Evolutionary conservation across 2,888 invertebrate genomes (phyloP), one percentile per base, ranked within the genome.

Genomic region (Druceiella hillmani): DNA sequence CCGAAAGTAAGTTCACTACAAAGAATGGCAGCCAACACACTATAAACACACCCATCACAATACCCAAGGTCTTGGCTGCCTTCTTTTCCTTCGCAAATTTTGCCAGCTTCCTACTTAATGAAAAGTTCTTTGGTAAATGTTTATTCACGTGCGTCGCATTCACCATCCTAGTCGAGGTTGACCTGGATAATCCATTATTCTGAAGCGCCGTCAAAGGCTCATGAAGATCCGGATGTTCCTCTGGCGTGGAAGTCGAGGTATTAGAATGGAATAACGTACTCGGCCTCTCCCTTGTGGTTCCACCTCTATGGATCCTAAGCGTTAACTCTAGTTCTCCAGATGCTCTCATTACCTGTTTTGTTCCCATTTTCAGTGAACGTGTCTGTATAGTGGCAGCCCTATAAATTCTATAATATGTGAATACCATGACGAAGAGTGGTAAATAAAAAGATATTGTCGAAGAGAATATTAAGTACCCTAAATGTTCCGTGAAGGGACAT

Each of bases 1-100:
- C 95, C 29, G 89, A 87, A 54, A 94, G 68, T 38, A 97, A 73
- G 65, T 95, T 95, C 49, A 91, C 89, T 47, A 95, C 90, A 63
- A 97, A 97, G 68, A 97, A 97, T 43, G 97, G 97, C 52, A 95
- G 74, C 95, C 95, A 97, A 63, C 95, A 97, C 50, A 94, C 81
- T 57, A 95, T 93, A 62, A 95, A 95, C 47, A 92, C 91, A 40
- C 94, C 94, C 86, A 95, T 93, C 52, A 95, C 94, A 58, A 95
- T 94, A 31, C 94, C 95, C 50, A 97, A 68, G 5, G 95, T 97
- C 66, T 95, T 95, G 3, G 97, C 97, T 5, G 97, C 97, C 62
- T 97, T 97, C 62, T 94, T 93, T 63, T 95, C 97, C 59, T 93
- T 94, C 33, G 95, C 91, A 54, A 97, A 89, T 68, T 95, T 95